A percentile compares a stretch with the other conserved stretches of the same genome.
These are phyloP conservation scores for Diabrotica balteata DNA, from an alignment of 2,888 invertebrate species.

Conservation along the genomic window DNA sequence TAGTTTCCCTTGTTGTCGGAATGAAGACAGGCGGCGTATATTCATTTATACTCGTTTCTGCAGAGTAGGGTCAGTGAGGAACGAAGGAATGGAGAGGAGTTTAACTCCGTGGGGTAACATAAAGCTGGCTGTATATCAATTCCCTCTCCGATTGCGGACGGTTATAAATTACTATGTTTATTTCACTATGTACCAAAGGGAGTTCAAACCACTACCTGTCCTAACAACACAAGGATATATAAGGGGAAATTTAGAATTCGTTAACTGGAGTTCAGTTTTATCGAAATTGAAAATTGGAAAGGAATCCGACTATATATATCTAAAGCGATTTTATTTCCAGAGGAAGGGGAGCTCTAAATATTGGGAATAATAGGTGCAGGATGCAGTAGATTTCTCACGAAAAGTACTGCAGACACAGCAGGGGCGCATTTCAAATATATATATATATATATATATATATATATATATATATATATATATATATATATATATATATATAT, in stretches of 20 bases:
- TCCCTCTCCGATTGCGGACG: slow-evolving; percentile 16
- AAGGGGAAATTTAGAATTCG: slow-evolving; percentile 15
- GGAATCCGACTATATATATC: not conserved
- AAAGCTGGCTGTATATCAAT: slow-evolving; percentile 19
- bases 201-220: slow-evolving; percentile 18
- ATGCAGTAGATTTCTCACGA: no score
- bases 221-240: slow-evolving; percentile 5
- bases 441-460: no score
- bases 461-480: no score
- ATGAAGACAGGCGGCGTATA: slow-evolving; percentile 8
- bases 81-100: slow-evolving; percentile 13
- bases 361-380: no score
- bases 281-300: slow-evolving; percentile 2
- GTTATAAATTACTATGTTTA: slow-evolving; percentile 20
- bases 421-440: no score
- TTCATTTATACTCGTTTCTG: slow-evolving; percentile 6
- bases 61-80: slow-evolving; percentile 15
- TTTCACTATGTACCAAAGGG: slow-evolving; percentile 8
- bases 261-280: slow-evolving; percentile 3
- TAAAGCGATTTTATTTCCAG: no score
- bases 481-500: no score
- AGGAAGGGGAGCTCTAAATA: no score
- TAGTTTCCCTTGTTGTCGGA: slow-evolving; percentile 10
- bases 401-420: no score
- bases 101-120: slow-evolving; percentile 18